Evolutionary conservation across 1,140 invertebrate genomes (phyloP).

Genomic region (Geopemphigus sp.): DNA sequence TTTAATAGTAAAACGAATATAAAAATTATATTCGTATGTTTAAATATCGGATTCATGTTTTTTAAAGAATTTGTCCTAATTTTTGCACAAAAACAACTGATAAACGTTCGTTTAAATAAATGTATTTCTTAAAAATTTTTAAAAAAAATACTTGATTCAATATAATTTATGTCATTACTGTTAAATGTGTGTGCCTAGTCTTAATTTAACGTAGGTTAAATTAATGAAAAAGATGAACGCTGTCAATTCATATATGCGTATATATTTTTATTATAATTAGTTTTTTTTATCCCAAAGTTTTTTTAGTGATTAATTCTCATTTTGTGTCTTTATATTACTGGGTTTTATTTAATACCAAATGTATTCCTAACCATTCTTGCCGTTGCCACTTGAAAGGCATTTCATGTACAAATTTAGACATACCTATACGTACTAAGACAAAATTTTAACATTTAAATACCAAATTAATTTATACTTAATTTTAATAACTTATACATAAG

Average conservation of each 20-base stretch:
- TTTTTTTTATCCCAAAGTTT: slow-evolving; percentile 28
- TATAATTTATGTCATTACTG: slow-evolving; percentile 11
- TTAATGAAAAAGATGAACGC: neutral
- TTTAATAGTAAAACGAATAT: no score
- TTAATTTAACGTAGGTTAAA: slow-evolving; percentile 7
- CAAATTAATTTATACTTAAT: slow-evolving; percentile 21
- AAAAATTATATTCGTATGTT: no score
- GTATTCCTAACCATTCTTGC: slow-evolving; percentile 32
- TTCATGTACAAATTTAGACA: slow-evolving; percentile 19
- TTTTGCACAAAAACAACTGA: no score
- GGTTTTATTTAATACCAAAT: neutral
- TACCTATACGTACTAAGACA: neutral
- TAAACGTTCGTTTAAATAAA: neutral
- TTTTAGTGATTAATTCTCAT: neutral
- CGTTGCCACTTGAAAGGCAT: neutral
- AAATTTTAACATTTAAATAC: neutral
- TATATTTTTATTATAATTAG: slow-evolving; percentile 6
- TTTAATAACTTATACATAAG: neutral
- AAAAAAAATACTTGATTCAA: neutral
- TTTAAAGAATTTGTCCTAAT: no score
- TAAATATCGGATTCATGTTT: no score
- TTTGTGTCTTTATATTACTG: neutral
- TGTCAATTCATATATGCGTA: slow-evolving; percentile 8
- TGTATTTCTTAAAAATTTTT: slow-evolving; percentile 1
- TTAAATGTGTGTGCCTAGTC: slow-evolving; percentile 7